Base-by-base conservation (phyloP, 1,140 invertebrate genomes). In the Trichonephila clavipes region DNA sequence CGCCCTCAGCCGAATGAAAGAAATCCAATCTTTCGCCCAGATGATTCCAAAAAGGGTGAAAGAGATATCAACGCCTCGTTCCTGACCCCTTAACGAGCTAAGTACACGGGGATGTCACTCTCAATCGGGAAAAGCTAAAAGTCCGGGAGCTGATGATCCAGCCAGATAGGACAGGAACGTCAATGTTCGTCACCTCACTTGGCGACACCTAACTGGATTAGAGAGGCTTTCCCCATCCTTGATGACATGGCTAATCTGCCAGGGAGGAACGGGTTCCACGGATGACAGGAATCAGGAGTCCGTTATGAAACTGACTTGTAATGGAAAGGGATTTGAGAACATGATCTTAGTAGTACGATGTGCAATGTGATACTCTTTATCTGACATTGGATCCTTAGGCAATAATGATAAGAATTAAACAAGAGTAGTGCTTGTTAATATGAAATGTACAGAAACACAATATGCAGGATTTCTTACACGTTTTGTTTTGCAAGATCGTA, bases 201-300 rank as follows among this genome's bases (percentile, higher is more conserved):
- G 91, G 81, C 64, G 91, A 92, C 89, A 91, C 89, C 77, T 92
- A 92, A 92, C 82, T 40, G 83, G 91, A 92, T 92, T 92, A 92
- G 19, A 12, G 34, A 59, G 77, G 61, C 72, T 59, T 90, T 69
- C 51, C 69, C 72, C 69, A n/a, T n/a, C 59, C 34, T 34, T 58
- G 81, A 92, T 92, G 90, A 92, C 90, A 92, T 24, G 40, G 81
- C 90, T 85, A 83, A 92, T 92, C 77, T 77, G 72, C 72, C 12
- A 4, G 28, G 4, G 18, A n/a, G 16, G 66, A 77, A 81, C 51
- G 51, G 86, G 72, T 77, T 77, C 28, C 18, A 2, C 18, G 72
- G 72, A 16, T 18, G 72, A 77, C 72, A 19, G 72, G 28, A 77
- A 77, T 77, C 10, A 12, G 24, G 72, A 28, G 72, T 40, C 72